These are phyloP conservation scores for Syndactyla subalaris DNA, from an alignment of 2,797 vertebrate species.

Conservation along the genomic window DNA sequence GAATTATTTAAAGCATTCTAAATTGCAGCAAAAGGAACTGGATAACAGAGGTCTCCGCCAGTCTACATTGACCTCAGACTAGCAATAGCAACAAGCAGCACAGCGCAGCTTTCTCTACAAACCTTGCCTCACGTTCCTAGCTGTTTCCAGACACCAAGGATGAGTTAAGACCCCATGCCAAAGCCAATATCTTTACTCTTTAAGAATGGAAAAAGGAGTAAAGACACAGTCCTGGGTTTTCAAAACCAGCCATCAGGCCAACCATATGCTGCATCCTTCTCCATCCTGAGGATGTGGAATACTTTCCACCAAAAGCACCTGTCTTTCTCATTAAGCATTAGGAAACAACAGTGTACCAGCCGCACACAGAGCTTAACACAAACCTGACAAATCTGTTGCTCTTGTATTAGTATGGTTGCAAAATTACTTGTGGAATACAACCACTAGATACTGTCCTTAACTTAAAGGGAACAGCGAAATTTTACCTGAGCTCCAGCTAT, in stretches of 20 bases:
- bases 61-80: rapidly evolving
- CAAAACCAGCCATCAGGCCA: background rate
- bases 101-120: background rate
- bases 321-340: rapidly evolving
- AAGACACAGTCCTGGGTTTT: background rate
- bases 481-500: background rate
- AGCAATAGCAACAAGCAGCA: background rate
- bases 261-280: rapidly evolving
- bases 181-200: background rate
- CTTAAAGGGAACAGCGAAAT: background rate
- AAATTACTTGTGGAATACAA: background rate
- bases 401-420: rapidly evolving
- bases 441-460: background rate
- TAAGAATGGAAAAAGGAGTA: background rate
- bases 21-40: rapidly evolving
- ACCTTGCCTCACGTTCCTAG: background rate
- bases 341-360: background rate
- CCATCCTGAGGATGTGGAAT: rapidly evolving
- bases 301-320: background rate
- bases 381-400: background rate
- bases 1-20: background rate
- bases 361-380: rapidly evolving
- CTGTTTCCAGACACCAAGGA: background rate
- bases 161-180: background rate
- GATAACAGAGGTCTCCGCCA: background rate